Evolutionary conservation across 2,888 invertebrate genomes (phyloP), one percentile per base, ranked within the genome.

Genomic region (Lepetodrilus schrolli): DNA sequence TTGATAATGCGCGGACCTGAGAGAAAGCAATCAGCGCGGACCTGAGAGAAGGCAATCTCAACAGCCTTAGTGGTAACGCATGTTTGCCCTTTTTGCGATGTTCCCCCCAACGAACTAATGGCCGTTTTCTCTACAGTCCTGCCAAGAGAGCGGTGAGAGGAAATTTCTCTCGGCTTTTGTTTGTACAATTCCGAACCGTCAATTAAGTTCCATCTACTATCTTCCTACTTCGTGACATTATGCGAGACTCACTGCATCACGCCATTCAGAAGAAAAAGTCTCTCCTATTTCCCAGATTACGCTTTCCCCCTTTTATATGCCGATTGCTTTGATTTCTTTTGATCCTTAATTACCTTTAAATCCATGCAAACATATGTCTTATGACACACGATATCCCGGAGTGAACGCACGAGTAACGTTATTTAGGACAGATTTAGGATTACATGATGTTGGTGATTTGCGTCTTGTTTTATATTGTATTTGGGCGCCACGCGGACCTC

Each of bases 281-380:
- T 7, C 58, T n/a, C 34, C 20, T n/a, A 34, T 21, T 58, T 30
- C 30, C 8, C 26, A 58, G 26, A 58, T 58, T 58, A 58, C 58
- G 58, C 34, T 58, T 58, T 58, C 34, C n/a, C n/a, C 48, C 58
- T 58, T 58, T 58, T 58, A 58, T 30, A 58, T 58, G 26, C 26
- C 30, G 58, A 58, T 58, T 58, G 58, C 58, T 58, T 58, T 58
- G 34, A 58, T 58, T 58, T 58, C 58, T 58, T 58, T 58, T 58
- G 58, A 58, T 58, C 58, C 30, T 58, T 58, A 58, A 58, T 58
- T 58, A 58, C 58, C 58, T 58, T 1, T 34, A 58, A 58, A 58
- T 58, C 58, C 58, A 34, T 58, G 30, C 58, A 58, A 58, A 58
- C 58, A 58, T 58, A 58, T 58, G 58, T 58, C 26, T 58, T 58